Conservation (phyloP, 2,113 vertebrate genomes). For the Mormyrus lacerda region DNA sequence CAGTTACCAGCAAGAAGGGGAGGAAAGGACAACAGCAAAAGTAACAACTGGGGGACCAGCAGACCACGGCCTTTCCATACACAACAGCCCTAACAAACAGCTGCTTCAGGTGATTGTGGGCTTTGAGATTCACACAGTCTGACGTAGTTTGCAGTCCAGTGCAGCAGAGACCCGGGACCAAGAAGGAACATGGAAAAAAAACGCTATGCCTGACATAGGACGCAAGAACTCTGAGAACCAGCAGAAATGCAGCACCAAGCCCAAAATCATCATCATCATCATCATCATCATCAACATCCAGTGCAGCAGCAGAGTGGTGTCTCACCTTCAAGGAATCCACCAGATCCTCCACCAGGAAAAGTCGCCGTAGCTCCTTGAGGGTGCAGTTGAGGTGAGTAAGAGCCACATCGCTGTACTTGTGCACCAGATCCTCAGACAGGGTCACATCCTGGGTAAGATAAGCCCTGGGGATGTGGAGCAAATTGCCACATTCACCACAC, state of each 20-base stretch:
- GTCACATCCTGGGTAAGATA: constrained; percentile 81
- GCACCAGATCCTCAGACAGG: constrained; percentile 76
- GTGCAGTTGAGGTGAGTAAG: constrained; percentile 74
- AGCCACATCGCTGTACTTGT: constrained; percentile 80
- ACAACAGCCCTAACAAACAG: not conserved
- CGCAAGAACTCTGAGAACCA: not conserved
- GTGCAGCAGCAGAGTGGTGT: not conserved
- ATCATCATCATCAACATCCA: not conserved
- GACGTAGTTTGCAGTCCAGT: not conserved
- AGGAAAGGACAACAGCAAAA: not conserved
- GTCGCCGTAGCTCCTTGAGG: constrained; percentile 74
- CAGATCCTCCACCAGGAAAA: constrained; percentile 94
- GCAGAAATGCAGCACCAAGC: not conserved
- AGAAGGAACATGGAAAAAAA: not conserved
- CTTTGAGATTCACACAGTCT: not conserved
- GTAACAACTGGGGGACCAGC: not conserved
- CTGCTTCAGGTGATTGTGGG: not conserved
- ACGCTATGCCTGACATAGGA: not conserved
- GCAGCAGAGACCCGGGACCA: not conserved
- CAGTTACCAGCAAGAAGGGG: not conserved
- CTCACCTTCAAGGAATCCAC: constrained; percentile 95
- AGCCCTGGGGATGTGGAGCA: constrained; percentile 54
- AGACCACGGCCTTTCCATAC: not conserved
- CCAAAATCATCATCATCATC: not conserved
- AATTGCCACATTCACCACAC: not conserved